phyloP scores from a whole-genome alignment of 1,140 invertebrate genomes.

The Brachionus rubens region DNA sequence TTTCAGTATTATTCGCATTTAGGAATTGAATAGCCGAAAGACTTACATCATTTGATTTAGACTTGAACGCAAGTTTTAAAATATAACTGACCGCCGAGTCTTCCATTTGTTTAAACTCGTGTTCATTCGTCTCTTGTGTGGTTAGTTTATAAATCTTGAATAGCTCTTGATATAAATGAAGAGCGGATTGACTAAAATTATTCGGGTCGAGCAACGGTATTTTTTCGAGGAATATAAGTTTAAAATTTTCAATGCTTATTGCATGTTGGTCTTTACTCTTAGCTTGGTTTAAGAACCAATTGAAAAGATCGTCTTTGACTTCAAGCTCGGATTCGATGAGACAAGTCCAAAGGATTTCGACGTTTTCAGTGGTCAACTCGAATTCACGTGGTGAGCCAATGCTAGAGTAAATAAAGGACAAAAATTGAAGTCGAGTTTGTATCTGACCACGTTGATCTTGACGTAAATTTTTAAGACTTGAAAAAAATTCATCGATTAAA shows the following conservation, averaged over 20 bases:
- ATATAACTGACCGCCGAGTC: constrained; percentile 18
- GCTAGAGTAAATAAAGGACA: constrained; percentile 85
- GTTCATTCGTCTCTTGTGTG: neutral
- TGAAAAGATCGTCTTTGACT: constrained; percentile 73
- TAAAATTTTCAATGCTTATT: constrained; percentile 75
- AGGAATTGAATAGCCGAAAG: constrained; percentile 34
- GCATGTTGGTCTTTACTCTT: constrained; percentile 78
- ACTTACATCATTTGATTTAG: neutral
- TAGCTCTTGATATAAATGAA: constrained; percentile 83
- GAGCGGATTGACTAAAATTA: constrained; percentile 74
- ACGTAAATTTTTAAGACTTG: neutral
- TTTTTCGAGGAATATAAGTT: constrained; percentile 81
- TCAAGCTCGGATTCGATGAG: constrained; percentile 75
- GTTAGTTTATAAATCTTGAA: constrained; percentile 53
- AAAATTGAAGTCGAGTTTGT: constrained; percentile 81
- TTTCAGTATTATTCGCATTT: neutral
- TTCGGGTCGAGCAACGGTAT: constrained; percentile 49
- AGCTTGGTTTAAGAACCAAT: constrained; percentile 82
- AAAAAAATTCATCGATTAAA: neutral
- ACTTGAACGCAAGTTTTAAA: constrained; percentile 25
- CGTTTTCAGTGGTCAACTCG: constrained; percentile 59
- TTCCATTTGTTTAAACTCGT: constrained; percentile 2
- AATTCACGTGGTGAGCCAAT: constrained; percentile 82
- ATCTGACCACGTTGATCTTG: constrained; percentile 58
- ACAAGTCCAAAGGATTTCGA: constrained; percentile 73